These are phyloP conservation scores for Holothuria scabra DNA, from an alignment of 53 echinoderm and acorn worm species.

Conservation along the genomic window DNA sequence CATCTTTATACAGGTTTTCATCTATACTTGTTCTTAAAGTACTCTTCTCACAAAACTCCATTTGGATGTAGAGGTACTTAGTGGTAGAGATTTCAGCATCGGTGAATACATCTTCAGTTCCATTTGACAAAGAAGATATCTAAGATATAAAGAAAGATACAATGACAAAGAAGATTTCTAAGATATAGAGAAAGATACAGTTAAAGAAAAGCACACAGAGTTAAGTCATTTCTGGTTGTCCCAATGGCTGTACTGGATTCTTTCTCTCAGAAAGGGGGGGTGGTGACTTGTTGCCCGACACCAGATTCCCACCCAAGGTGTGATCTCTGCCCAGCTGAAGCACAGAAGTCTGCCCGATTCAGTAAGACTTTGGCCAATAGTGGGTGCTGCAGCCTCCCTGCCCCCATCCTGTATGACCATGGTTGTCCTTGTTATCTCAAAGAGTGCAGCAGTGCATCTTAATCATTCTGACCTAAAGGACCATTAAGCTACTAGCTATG, in stretches of 20 bases:
- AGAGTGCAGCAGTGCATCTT: neutral
- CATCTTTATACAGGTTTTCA: slow-evolving; percentile 75
- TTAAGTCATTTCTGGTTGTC: neutral
- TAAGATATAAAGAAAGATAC: neutral
- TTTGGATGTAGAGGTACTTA: slow-evolving; percentile 97
- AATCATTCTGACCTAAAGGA: neutral
- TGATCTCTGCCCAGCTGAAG: too few species aligned
- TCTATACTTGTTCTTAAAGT: slow-evolving; percentile 89
- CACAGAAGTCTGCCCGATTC: too few species aligned
- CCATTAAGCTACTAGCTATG: neutral
- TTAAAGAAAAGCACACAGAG: too few species aligned
- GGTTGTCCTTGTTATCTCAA: too few species aligned
- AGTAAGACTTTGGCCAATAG: too few species aligned
- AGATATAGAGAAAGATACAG: too few species aligned
- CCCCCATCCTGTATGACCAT: too few species aligned
- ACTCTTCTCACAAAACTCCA: slow-evolving; percentile 99
- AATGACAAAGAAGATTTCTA: slow-evolving; percentile 14
- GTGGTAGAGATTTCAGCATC: slow-evolving; percentile 31
- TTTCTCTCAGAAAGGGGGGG: too few species aligned
- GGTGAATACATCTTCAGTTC: neutral
- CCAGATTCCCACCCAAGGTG: too few species aligned
- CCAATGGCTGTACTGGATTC: neutral
- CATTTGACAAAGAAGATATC: slow-evolving; percentile 16
- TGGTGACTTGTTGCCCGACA: too few species aligned
- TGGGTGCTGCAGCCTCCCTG: too few species aligned